Evolutionary conservation across 2,888 invertebrate genomes (phyloP).

Genomic region (Stegophylla sp.): DNA sequence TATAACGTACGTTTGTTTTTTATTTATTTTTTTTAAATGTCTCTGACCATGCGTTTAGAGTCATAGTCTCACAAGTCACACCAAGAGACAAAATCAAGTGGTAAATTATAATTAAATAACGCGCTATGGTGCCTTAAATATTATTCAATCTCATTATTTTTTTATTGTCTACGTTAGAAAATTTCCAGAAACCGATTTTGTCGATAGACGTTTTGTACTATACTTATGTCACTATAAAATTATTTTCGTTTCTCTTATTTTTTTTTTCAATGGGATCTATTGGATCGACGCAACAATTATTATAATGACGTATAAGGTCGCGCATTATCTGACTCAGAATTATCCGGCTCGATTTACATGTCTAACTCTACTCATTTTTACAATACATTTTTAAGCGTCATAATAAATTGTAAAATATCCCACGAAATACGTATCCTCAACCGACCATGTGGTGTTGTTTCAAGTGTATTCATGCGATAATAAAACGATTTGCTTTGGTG

Average conservation of each 20-base stretch:
- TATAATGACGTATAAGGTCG: not conserved
- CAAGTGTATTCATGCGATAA: not conserved
- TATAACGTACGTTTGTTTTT: slow-evolving; percentile 1
- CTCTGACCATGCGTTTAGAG: slow-evolving; percentile 9
- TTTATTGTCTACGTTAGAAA: not conserved
- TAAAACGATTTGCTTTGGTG: not conserved
- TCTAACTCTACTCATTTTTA: not conserved
- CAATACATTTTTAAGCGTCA: not conserved
- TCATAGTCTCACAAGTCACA: not conserved
- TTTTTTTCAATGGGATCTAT: not conserved
- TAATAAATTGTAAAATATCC: not conserved
- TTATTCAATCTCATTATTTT: not conserved
- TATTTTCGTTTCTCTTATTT: not conserved
- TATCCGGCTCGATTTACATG: not conserved
- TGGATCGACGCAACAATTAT: not conserved
- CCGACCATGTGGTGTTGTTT: not conserved
- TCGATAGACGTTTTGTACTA: not conserved
- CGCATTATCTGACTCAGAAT: not conserved
- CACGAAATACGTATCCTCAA: not conserved
- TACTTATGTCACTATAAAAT: not conserved
- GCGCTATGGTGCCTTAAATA: slow-evolving; percentile 4
- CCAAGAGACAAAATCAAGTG: slow-evolving; percentile 23
- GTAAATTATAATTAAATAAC: slow-evolving; percentile 33
- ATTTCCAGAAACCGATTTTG: not conserved
- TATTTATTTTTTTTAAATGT: slow-evolving; percentile 7